Evolutionary conservation across 2,888 invertebrate genomes (phyloP).

Genomic region (Mechanitis mazaeus): DNA sequence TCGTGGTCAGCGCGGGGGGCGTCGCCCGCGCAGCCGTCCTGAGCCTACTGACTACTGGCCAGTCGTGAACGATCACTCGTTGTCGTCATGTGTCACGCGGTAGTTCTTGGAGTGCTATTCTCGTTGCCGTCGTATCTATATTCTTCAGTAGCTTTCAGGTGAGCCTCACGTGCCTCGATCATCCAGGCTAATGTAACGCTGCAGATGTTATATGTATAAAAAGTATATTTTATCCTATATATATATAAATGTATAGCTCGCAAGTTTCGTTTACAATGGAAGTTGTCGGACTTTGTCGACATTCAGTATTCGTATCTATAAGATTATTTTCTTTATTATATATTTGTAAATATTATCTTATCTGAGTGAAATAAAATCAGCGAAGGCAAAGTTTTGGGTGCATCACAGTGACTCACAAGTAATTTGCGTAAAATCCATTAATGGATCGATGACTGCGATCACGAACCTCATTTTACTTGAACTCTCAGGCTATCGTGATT

Average conservation of each 20-base stretch:
- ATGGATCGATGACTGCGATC: constrained; percentile 34
- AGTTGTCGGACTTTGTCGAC: not conserved
- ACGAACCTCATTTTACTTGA: constrained; percentile 28
- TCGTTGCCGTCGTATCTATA: constrained; percentile 67
- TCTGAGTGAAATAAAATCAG: not conserved
- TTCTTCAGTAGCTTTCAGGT: constrained; percentile 69
- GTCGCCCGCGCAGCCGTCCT: constrained; percentile 15
- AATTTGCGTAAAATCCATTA: constrained; percentile 3
- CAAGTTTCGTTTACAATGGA: not conserved
- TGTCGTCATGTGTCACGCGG: constrained; percentile 64
- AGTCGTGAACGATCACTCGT: constrained; percentile 32
- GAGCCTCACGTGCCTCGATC: constrained; percentile 36
- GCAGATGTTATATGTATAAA: not conserved
- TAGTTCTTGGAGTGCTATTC: constrained; percentile 65
- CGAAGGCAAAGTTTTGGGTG: not conserved
- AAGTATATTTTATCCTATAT: no score
- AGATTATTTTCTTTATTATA: not conserved
- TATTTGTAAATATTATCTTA: not conserved
- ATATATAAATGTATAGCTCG: not conserved
- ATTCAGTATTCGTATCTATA: not conserved
- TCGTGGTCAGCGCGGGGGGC: constrained; percentile 7
- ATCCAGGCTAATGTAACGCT: not conserved
- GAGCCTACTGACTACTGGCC: constrained; percentile 7
- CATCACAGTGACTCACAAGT: not conserved
- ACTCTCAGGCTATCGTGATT: constrained; percentile 9